Conservation (phyloP, 2,113 vertebrate genomes). For the Crotalus helleri region DNA sequence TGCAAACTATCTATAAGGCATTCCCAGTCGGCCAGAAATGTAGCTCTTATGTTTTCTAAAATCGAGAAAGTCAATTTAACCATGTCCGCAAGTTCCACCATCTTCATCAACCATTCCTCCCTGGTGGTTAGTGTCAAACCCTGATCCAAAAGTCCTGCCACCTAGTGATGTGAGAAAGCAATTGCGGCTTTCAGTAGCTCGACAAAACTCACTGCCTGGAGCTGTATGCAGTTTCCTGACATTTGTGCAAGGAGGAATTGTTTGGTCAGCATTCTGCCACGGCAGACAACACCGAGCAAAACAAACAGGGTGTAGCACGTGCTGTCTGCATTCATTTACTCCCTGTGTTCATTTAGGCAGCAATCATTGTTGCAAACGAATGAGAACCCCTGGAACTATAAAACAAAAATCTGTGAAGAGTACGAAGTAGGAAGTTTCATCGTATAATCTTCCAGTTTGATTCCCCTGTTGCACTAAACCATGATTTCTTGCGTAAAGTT, state of each 20-base stretch:
- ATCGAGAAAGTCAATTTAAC: neutral
- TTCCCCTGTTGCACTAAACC: neutral
- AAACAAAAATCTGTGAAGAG: neutral
- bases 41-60: neutral
- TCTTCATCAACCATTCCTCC: neutral
- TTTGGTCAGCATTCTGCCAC: neutral
- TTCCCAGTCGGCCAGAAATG: neutral
- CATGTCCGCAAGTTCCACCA: neutral
- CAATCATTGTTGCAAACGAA: neutral
- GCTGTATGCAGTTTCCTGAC: neutral
- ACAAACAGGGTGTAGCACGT: neutral
- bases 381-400: neutral
- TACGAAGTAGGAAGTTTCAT: neutral
- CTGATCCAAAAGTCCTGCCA: constrained; percentile 60
- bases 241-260: neutral
- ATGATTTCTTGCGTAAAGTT: neutral
- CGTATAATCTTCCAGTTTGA: neutral
- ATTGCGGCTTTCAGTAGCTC: constrained; percentile 43
- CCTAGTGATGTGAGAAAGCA: constrained; percentile 63
- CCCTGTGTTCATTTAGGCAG: neutral
- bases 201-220: neutral
- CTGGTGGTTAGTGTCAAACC: neutral
- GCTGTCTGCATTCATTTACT: neutral
- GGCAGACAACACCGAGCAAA: neutral
- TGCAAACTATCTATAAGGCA: neutral